These are phyloP conservation scores for Laspeyria flexula DNA, from an alignment of 2,888 invertebrate species.

Conservation along the genomic window DNA sequence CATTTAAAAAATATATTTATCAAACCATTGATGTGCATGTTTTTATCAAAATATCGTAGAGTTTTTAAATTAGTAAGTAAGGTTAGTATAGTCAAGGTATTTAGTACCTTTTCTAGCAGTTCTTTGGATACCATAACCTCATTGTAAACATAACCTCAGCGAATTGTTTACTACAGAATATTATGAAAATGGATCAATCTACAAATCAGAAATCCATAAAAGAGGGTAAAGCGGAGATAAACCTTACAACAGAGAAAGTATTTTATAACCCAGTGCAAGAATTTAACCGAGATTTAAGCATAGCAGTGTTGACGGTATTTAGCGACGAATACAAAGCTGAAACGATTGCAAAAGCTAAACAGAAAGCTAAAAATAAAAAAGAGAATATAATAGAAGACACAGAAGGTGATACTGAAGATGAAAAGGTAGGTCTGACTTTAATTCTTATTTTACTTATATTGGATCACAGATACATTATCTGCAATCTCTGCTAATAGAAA, in stretches of 20 bases:
- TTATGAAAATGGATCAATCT: slow-evolving; percentile 64
- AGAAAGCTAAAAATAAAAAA: slow-evolving; percentile 48
- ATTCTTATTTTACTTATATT: background rate
- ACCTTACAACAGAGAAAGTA: slow-evolving; percentile 90
- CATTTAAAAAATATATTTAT: no score
- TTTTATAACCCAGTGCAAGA: slow-evolving; percentile 99
- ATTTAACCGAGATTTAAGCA: slow-evolving; percentile 97
- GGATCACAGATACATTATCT: no score
- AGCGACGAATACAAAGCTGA: slow-evolving; percentile 78
- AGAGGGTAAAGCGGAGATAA: slow-evolving; percentile 93
- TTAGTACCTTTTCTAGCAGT: background rate
- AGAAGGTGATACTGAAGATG: slow-evolving; percentile 22
- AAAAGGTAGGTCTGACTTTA: slow-evolving; percentile 13
- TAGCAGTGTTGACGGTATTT: slow-evolving; percentile 90
- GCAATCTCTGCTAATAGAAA: no score
- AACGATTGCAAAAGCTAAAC: slow-evolving; percentile 50
- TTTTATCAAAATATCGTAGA: slow-evolving; percentile 21
- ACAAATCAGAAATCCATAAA: slow-evolving; percentile 73
- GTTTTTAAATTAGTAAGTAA: slow-evolving; percentile 18
- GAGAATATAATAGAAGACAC: slow-evolving; percentile 36
- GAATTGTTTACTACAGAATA: slow-evolving; percentile 39
- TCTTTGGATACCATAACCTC: slow-evolving; percentile 10
- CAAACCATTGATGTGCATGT: slow-evolving; percentile 16
- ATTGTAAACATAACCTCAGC: slow-evolving; percentile 20
- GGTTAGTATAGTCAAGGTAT: slow-evolving; percentile 16